Percentiles rank a stretch among this genome's conserved stretches.
phyloP scores from a whole-genome alignment of 2,113 vertebrate genomes.

The Actinemys pallida region DNA sequence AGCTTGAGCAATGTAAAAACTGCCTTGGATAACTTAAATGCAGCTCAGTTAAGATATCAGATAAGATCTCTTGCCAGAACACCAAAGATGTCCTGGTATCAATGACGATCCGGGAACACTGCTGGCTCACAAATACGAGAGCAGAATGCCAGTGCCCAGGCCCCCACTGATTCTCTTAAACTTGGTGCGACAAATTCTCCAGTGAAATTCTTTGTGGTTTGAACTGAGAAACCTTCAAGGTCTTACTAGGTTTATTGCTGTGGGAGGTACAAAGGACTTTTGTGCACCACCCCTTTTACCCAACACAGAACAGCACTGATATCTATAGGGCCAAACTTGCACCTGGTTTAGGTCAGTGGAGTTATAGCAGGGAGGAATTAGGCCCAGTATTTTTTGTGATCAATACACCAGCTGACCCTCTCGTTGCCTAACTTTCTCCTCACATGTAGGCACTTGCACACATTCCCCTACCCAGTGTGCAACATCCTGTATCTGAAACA shows the following conservation, averaged over 20 bases:
- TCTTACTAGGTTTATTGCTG: not conserved
- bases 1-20: constrained; percentile 42
- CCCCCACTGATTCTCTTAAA: not conserved
- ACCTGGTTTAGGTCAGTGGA: not conserved
- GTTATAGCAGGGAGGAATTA: not conserved
- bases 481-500: constrained; percentile 31
- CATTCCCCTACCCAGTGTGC: not conserved
- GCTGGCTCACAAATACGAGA: not conserved
- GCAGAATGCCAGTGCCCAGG: not conserved
- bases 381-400: not conserved
- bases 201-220: not conserved
- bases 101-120: not conserved
- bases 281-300: not conserved
- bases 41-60: constrained; percentile 40
- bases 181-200: not conserved
- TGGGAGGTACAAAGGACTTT: not conserved
- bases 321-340: not conserved
- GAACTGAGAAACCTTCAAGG: rapidly evolving
- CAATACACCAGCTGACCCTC: rapidly evolving
- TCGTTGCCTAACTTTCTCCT: not conserved
- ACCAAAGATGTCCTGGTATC: constrained; percentile 33
- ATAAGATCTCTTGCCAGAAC: constrained; percentile 31
- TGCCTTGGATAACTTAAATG: constrained; percentile 35
- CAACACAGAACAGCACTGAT: not conserved
- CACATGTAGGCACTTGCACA: not conserved